phyloP scores from a whole-genome alignment of 1,140 invertebrate species.

The Reticulitermes speratus region DNA sequence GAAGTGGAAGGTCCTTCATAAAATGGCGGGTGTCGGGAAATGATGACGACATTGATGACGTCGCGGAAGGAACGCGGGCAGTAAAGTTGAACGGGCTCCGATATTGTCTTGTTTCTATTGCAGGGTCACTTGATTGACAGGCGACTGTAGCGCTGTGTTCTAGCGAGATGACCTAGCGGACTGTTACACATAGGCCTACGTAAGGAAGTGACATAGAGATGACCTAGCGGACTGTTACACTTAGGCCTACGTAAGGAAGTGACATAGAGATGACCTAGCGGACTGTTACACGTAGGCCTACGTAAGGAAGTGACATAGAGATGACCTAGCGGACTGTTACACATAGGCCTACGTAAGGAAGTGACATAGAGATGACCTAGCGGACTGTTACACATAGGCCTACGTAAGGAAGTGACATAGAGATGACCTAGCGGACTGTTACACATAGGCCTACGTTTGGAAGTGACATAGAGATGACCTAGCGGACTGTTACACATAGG shows the following conservation, averaged over 20 bases:
- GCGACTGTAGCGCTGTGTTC: background rate
- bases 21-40: background rate
- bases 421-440: background rate
- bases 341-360: no score
- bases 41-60: background rate
- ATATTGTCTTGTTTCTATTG: slow-evolving; percentile 9
- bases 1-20: background rate
- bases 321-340: background rate
- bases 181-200: no score
- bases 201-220: background rate
- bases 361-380: background rate
- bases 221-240: background rate
- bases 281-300: no score
- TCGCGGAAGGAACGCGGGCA: background rate
- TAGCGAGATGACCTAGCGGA: background rate
- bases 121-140: slow-evolving; percentile 10
- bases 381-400: no score
- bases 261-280: background rate
- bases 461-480: no score
- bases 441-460: no score
- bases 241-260: no score
- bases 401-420: no score
- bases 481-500: no score
- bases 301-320: background rate
- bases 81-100: slow-evolving; percentile 11